Percentiles rank a stretch among this genome's conserved stretches.
These are phyloP conservation scores for Brachionus calyciflorus DNA, from an alignment of 1,140 invertebrate species.

Conservation along the genomic window DNA sequence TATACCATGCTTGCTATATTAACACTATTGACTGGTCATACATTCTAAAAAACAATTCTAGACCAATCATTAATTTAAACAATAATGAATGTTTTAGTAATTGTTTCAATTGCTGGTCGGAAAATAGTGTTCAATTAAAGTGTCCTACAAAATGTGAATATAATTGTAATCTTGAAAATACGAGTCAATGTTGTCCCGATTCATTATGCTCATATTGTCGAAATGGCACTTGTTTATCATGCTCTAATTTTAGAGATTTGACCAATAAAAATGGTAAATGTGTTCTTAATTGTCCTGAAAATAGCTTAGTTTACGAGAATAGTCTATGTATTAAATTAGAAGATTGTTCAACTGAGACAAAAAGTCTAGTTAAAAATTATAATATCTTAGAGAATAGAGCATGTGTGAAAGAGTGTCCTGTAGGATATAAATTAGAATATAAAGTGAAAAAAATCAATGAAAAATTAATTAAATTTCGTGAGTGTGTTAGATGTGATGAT, in stretches of 20 bases:
- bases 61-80: not conserved
- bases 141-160: not conserved
- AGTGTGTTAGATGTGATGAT: constrained; percentile 3
- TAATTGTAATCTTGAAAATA: constrained; percentile 6
- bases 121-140: not conserved
- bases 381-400: not conserved
- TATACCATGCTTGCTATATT: constrained; percentile 12
- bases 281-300: not conserved
- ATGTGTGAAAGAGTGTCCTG: constrained; percentile 31
- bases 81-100: constrained; percentile 12
- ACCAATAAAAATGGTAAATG: not conserved
- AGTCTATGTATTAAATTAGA: constrained; percentile 4
- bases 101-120: constrained; percentile 18
- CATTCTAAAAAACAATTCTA: not conserved
- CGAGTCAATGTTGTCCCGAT: not conserved
- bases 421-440: not conserved
- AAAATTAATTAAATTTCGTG: not conserved
- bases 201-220: not conserved
- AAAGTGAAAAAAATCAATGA: not conserved
- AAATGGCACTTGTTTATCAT: not conserved
- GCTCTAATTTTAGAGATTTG: constrained; percentile 10
- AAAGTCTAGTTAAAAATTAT: constrained; percentile 14
- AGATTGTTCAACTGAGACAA: not conserved
- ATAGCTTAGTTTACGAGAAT: constrained; percentile 11
- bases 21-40: constrained; percentile 1